Evolutionary conservation across 2,888 invertebrate species (phyloP), one percentile per base, ranked within the genome.

Genomic region (Anticlea derivata): DNA sequence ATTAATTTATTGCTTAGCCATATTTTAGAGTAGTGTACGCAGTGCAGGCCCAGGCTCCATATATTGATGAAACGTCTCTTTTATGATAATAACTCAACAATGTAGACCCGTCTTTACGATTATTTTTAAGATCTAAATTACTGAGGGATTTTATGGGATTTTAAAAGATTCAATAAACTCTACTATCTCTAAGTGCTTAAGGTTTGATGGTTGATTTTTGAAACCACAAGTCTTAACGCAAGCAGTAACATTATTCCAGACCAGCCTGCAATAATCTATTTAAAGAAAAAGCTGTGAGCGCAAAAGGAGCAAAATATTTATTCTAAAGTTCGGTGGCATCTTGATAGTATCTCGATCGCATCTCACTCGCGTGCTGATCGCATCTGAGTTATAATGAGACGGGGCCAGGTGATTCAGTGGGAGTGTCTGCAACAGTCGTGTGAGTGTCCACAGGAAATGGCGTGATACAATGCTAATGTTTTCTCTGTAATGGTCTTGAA

Each of bases 351-450:
- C 78, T 73, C 73, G 80, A 86, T 86, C 71, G 74, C 70, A 83
- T 85, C 84, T 72, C 61, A 66, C 68, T 83, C 70, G 87, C 86
- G 86, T 87, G 85, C 78, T 70, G 86, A 86, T 87, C 77, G 73
- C 78, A 87, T 88, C 88, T 80, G 63, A 58, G 61, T 68, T 78
- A 70, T 80, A 85, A 85, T 85, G 81, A 85, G 80, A 70, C 66
- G 65, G 55, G 37, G 50, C 45, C 43, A 44, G 44, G 58, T 58
- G 59, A 51, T 54, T 56, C 51, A 45, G 54, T 49, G 56, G 54
- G 58, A 55, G 56, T 54, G 55, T 50, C 54, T 20, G 45, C 17
- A 37, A 37, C 37, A 31, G 24, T 26, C 37, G 50, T 57, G 52
- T 44, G 50, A 52, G 57, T 60, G 57, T 49, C 49, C 33, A 27